Percentiles rank a stretch among this genome's conserved stretches.
phyloP scores from a whole-genome alignment of 2,113 vertebrate genomes.

The Carassius gibelio region DNA sequence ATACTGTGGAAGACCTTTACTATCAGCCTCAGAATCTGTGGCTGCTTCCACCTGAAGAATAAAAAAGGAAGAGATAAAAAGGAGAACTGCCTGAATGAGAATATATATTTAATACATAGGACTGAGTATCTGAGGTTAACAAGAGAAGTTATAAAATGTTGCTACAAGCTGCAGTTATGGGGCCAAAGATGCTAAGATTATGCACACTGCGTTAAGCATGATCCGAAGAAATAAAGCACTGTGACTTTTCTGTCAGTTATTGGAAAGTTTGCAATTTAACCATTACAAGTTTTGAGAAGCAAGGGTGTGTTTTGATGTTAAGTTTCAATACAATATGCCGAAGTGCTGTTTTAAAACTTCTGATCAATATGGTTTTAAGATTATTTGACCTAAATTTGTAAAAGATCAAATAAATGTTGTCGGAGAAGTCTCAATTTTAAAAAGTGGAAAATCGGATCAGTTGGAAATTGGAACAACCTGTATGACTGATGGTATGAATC shows the following conservation, averaged over 20 bases:
- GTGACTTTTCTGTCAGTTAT: neutral
- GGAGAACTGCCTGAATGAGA: neutral
- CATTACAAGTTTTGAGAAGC: neutral
- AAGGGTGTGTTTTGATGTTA: neutral
- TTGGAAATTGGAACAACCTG: neutral
- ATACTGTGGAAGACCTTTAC: slow-evolving; percentile 90
- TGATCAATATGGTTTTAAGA: neutral
- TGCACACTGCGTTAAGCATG: neutral
- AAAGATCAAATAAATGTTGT: neutral
- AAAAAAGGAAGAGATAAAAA: neutral
- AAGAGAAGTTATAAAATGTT: neutral
- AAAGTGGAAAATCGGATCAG: neutral
- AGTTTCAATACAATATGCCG: neutral
- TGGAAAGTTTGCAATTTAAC: neutral
- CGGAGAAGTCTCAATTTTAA: too few species aligned
- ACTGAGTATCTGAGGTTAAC: neutral
- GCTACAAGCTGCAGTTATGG: slow-evolving; percentile 6
- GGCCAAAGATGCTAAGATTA: neutral
- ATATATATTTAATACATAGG: neutral
- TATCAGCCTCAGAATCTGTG: slow-evolving; percentile 92
- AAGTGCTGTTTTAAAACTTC: neutral
- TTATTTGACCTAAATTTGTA: neutral
- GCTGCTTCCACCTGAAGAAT: slow-evolving; percentile 90
- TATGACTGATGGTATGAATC: neutral
- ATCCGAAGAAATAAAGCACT: neutral